A percentile compares a stretch with the other conserved stretches of the same genome.
These are phyloP conservation scores for Venturia canescens DNA, from an alignment of 1,140 invertebrate genomes.

Conservation along the genomic window DNA sequence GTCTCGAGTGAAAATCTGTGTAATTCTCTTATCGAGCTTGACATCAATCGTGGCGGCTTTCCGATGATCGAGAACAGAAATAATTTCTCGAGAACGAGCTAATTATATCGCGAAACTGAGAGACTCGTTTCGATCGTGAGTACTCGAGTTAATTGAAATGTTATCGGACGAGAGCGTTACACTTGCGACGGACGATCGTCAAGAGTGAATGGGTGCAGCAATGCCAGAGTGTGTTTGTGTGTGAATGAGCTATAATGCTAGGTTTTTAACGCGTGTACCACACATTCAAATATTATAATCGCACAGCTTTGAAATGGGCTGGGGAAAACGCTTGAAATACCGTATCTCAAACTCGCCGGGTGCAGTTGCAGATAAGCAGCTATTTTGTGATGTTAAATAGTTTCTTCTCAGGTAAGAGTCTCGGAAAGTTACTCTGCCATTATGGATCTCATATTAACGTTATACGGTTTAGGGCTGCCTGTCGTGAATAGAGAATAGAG, in stretches of 20 bases:
- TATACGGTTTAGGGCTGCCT: not conserved
- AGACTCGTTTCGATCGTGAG: constrained; percentile 16
- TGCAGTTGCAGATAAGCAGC: not conserved
- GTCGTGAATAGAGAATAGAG: no score
- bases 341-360: not conserved
- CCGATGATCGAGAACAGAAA: no score
- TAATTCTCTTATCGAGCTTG: not conserved
- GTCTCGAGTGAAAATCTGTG: no score
- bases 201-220: not conserved
- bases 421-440: not conserved
- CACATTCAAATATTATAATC: not conserved
- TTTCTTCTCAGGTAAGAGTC: not conserved
- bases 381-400: not conserved
- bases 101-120: not conserved
- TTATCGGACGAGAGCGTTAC: constrained; percentile 45
- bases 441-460: not conserved
- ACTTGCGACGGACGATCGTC: not conserved
- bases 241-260: not conserved
- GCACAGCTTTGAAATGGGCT: not conserved
- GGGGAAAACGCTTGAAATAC: not conserved
- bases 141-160: constrained; percentile 50
- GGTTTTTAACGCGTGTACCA: not conserved
- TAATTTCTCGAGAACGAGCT: not conserved
- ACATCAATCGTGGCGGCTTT: not conserved
- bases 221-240: not conserved